Evolutionary conservation across 1,140 invertebrate species (phyloP).

Genomic region (Cyphomyrmex costatus): DNA sequence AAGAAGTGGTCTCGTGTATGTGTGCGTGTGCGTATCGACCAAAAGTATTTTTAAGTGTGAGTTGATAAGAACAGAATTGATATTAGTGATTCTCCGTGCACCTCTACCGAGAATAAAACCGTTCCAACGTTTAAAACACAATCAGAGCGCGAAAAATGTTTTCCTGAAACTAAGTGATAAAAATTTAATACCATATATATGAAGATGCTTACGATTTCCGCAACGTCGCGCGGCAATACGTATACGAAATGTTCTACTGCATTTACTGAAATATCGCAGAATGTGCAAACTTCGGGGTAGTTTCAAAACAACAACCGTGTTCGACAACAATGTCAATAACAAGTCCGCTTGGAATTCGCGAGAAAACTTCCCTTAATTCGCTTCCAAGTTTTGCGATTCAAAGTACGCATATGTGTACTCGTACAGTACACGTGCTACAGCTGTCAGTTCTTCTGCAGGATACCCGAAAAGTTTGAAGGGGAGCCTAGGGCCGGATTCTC

Average conservation of each 20-base stretch:
- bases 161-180: background rate
- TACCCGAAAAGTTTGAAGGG: conserved; percentile 16
- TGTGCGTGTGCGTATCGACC: background rate
- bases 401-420: background rate
- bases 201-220: background rate
- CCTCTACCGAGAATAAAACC: background rate
- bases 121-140: background rate
- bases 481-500: background rate
- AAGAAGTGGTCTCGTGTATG: background rate
- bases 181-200: background rate
- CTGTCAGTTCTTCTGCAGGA: background rate
- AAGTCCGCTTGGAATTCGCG: background rate
- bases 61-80: conserved; percentile 38
- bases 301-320: conserved; percentile 33
- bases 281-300: conserved; percentile 4
- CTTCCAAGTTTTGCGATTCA: conserved; percentile 17
- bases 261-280: conserved; percentile 22
- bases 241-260: background rate
- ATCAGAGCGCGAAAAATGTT: background rate
- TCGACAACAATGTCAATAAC: conserved; percentile 50
- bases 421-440: background rate
- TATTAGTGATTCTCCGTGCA: background rate
- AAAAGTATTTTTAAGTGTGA: background rate
- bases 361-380: conserved; percentile 29
- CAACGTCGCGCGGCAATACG: background rate